Evolutionary conservation across 1,140 invertebrate species (phyloP).

Genomic region (Potamilus streckersoni): DNA sequence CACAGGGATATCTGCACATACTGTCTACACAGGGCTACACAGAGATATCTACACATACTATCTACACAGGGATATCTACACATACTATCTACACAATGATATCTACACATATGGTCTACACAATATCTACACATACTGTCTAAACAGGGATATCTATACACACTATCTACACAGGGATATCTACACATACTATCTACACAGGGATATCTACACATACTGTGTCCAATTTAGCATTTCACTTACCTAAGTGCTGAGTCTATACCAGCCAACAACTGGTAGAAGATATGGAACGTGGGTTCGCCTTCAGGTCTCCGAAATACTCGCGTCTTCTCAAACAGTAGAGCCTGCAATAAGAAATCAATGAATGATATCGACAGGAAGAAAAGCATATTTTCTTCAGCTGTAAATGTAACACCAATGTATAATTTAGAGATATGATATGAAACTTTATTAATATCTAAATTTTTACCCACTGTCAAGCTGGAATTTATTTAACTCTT

Average conservation of each 20-base stretch:
- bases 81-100: too few relatives aligned
- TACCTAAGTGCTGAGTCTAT: conserved; percentile 77
- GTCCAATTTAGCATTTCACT: neutral
- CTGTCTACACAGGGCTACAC: too few relatives aligned
- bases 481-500: neutral
- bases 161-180: too few relatives aligned
- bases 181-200: too few relatives aligned
- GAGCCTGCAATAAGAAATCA: conserved; percentile 69
- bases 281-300: conserved; percentile 84
- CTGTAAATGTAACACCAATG: too few relatives aligned
- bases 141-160: too few relatives aligned
- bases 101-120: too few relatives aligned
- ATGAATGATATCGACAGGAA: neutral
- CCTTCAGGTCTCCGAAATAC: conserved; percentile 78
- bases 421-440: neutral
- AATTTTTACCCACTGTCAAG: neutral
- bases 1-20: too few relatives aligned
- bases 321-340: conserved; percentile 81
- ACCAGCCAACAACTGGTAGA: conserved; percentile 86
- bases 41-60: too few relatives aligned
- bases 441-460: neutral
- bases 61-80: too few relatives aligned
- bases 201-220: too few relatives aligned
- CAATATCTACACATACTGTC: too few relatives aligned
- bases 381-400: neutral